Percentiles rank a stretch among this genome's conserved stretches.
These are phyloP conservation scores for Rallus limicola DNA, from an alignment of 2,113 vertebrate genomes.

Conservation along the genomic window DNA sequence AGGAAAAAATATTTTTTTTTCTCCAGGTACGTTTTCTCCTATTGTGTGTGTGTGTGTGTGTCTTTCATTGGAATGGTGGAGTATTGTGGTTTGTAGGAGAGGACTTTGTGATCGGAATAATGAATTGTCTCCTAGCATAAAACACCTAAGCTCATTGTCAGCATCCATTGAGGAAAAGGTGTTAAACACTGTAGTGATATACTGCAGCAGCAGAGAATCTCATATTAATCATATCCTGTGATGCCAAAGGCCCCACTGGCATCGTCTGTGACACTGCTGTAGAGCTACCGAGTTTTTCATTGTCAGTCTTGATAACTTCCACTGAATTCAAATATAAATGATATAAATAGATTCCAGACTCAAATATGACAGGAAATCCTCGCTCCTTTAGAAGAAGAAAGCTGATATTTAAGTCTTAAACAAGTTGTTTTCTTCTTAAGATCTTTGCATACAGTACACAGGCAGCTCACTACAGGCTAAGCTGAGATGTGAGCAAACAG, in stretches of 20 bases:
- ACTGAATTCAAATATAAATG: not conserved
- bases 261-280: not conserved
- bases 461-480: not conserved
- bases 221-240: not conserved
- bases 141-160: slow-evolving; percentile 42
- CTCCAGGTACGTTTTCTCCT: slow-evolving; percentile 52
- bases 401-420: not conserved
- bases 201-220: slow-evolving; percentile 8
- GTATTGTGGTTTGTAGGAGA: slow-evolving; percentile 17
- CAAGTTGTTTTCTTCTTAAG: not conserved
- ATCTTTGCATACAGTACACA: accelerated
- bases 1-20: not conserved
- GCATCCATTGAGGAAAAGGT: slow-evolving; percentile 53
- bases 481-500: not conserved
- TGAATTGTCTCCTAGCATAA: slow-evolving; percentile 31
- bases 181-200: slow-evolving; percentile 45
- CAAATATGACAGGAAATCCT: not conserved
- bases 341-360: not conserved
- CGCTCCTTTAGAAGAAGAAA: not conserved
- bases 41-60: not conserved
- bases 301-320: not conserved
- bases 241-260: not conserved
- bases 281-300: not conserved
- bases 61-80: slow-evolving; percentile 55
- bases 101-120: slow-evolving; percentile 62